phyloP scores from a whole-genome alignment of 2,113 vertebrate genomes.

The Xiphorhynchus elegans region DNA sequence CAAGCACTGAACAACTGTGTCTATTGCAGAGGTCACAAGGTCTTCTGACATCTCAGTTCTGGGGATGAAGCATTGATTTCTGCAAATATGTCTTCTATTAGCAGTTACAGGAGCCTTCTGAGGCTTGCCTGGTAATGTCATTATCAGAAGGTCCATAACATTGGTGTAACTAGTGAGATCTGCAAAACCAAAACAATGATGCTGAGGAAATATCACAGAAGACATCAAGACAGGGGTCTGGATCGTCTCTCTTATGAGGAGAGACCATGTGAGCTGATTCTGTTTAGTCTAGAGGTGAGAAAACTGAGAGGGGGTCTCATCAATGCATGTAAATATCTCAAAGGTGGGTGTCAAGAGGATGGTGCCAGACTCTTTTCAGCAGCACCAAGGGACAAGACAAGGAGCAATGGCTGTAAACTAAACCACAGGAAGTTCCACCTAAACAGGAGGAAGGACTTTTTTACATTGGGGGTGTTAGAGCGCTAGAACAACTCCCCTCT shows the following conservation, averaged over 20 bases:
- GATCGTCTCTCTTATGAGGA: neutral
- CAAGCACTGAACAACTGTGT: neutral
- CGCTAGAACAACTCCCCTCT: neutral
- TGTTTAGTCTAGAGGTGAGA: neutral
- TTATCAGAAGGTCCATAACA: neutral
- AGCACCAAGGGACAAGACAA: neutral
- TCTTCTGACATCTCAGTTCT: neutral
- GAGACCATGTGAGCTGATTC: fast-evolving
- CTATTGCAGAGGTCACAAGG: neutral
- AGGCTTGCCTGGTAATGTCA: neutral
- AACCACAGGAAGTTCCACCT: neutral
- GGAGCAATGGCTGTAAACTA: neutral
- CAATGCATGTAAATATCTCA: neutral
- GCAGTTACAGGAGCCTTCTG: neutral
- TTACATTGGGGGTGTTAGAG: neutral
- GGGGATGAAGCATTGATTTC: neutral
- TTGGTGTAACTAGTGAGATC: neutral
- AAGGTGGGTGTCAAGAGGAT: no score
- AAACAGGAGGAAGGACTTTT: neutral
- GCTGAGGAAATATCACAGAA: neutral
- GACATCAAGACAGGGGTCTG: neutral
- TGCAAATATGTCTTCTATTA: neutral
- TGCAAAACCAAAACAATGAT: neutral
- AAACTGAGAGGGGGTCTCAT: no score
- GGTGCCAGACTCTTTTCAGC: neutral